Base-by-base conservation (phyloP, 2,888 invertebrate genomes). In the Brenthis daphne region DNA sequence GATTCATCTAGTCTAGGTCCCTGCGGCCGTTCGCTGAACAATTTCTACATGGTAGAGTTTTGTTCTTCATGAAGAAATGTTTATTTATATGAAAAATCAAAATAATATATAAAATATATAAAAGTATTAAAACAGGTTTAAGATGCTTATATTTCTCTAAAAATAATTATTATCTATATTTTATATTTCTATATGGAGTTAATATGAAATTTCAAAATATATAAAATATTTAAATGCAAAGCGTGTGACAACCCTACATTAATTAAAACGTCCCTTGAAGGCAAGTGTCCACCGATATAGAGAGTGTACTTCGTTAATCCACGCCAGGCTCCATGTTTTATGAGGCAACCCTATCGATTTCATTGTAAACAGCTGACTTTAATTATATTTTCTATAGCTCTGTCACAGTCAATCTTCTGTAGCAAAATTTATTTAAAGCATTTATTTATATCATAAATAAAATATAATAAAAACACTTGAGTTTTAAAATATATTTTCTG, bases 301-400 rank as follows among this genome's bases (percentile, higher is more conserved):
- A 70, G 73, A 81, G 77, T 70, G 77, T 83, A 86, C 85, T 85
- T 88, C 85, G 85, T 88, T 88, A 87, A 81, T 86, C 82, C 78
- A 78, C 79, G 80, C 80, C 75, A 81, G 78, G 78, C 76, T 77
- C 77, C 77, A 77, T 80, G 78, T 78, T 84, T 85, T 86, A 86
- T 84, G 80, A 74, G 74, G 74, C 77, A 76, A 80, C 77, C 77
- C 80, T 79, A 81, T 80, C 79, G 75, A 82, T 82, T 79, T 83
- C 79, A 84, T 85, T 87, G 85, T 81, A 74, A 79, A 77, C 79
- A 87, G 85, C 83, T 86, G 82, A 85, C 81, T 84, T 80, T 86
- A 85, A 86, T 87, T 85, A 82, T 81, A 80, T 83, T 80, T 66
- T 54, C 53, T 43, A 63, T 63, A 63, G 51, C 43, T 54, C 63